Evolutionary conservation across 2,113 vertebrate genomes (phyloP), one percentile per base, ranked within the genome.

Genomic region (Galeopterus variegatus): DNA sequence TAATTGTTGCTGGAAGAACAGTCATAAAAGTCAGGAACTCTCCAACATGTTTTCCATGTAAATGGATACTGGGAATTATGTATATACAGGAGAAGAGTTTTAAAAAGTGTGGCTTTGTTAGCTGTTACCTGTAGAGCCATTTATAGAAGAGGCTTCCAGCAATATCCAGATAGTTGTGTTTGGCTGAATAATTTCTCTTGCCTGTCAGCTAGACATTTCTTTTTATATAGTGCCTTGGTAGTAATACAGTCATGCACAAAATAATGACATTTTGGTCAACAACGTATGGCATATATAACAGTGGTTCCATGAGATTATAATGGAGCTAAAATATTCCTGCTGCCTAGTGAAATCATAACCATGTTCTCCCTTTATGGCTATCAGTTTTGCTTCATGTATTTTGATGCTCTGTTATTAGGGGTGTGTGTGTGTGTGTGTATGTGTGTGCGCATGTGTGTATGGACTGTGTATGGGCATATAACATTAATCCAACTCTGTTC

Each of bases 1-100:
- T 96, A 83, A 93, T 69, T 92, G 19, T 88, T 91, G 50, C n/a
- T 92, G 77, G 54, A n/a, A 69, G 45, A 72, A 14, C 58, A 69
- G 64, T 41, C 8, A 12, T 33, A 96, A 93, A 92, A 79, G 73
- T 72, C 21, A 62, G 65, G 31, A 84, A 85, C 76, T 92, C 60
- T 84, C 65, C 21, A 54, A 82, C 31, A 19, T 26, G 48, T 73
- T 69, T 87, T 9, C 15, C n/a, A 69, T 84, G n/a, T 81, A 93
- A 88, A 56, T 84, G 6, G 24, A 84, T 80, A 62, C 1, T 52
- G 76, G 69, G 13, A 91, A 50, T 28, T 90, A 36, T 56, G 18
- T 65, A 45, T 81, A 75, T 80, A 88, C 4, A 75, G 24, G 4
- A 58, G 76, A 84, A 80, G 7, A 76, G 45, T 23, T 69, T 23